A percentile compares a stretch with the other conserved stretches of the same genome.
Evolutionary conservation across 2,797 vertebrate genomes (phyloP).

Genomic region (Austrolebias charrua): DNA sequence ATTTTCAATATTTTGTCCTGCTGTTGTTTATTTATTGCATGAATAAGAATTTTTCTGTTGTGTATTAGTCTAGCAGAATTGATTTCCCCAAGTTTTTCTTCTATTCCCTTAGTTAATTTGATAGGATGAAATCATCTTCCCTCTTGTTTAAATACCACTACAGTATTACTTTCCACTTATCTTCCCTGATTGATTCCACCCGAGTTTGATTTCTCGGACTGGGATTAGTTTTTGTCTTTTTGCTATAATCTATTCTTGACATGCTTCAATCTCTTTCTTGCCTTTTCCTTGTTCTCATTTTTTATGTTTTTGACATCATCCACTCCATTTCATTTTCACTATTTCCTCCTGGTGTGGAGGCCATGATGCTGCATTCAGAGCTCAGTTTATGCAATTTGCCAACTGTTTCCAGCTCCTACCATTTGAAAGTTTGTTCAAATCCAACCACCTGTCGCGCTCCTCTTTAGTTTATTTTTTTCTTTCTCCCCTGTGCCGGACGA

Average conservation of each 20-base stretch:
- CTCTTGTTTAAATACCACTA: neutral
- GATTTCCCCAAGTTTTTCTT: neutral
- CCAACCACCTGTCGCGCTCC: no score
- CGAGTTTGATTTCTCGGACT: neutral
- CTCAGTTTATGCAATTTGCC: neutral
- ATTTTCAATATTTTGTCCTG: neutral
- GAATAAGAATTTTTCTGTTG: neutral
- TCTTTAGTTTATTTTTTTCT: no score
- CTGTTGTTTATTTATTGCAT: neutral
- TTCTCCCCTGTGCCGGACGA: no score
- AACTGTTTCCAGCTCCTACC: constrained; percentile 9
- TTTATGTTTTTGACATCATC: neutral
- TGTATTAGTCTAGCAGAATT: neutral
- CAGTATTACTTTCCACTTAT: neutral
- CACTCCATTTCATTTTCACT: neutral
- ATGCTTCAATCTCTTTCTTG: neutral
- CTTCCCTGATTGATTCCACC: neutral
- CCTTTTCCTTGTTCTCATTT: neutral
- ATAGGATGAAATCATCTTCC: neutral
- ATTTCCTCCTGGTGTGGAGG: neutral
- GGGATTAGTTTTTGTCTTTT: neutral
- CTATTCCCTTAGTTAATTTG: neutral
- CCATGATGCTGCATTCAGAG: neutral
- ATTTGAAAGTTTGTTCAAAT: neutral
- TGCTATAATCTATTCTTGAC: neutral